phyloP scores from a whole-genome alignment of 2,888 invertebrate species.

The Ryuthela nishihirai region DNA sequence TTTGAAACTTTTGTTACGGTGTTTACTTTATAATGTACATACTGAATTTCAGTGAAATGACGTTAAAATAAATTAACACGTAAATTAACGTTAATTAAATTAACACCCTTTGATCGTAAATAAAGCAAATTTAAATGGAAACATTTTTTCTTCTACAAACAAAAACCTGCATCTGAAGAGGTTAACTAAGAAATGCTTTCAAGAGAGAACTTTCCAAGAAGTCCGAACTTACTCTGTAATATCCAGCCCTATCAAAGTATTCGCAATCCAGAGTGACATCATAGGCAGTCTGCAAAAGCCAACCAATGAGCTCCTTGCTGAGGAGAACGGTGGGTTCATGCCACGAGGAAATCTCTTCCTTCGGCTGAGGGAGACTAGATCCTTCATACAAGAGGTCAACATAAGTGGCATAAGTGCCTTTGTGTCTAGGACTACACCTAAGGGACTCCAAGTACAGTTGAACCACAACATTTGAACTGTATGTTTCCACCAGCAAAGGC shows the following conservation, averaged over 20 bases:
- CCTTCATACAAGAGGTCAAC: slow-evolving; percentile 31
- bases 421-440: slow-evolving; percentile 14
- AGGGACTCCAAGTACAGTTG: slow-evolving; percentile 12
- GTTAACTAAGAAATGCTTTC: not conserved
- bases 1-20: too few relatives aligned
- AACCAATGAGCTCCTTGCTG: slow-evolving; percentile 19
- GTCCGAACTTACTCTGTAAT: slow-evolving; percentile 28
- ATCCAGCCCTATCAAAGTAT: slow-evolving; percentile 33
- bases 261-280: slow-evolving; percentile 32
- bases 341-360: slow-evolving; percentile 6
- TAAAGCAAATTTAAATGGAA: not conserved
- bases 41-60: too few relatives aligned
- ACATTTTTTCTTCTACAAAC: not conserved
- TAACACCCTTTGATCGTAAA: not conserved
- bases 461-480: slow-evolving; percentile 33
- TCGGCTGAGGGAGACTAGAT: not conserved
- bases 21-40: too few relatives aligned
- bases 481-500: slow-evolving; percentile 38
- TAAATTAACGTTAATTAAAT: not conserved
- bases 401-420: slow-evolving; percentile 3
- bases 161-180: not conserved
- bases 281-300: slow-evolving; percentile 23
- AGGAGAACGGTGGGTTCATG: slow-evolving; percentile 16
- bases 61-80: not conserved
- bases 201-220: too few relatives aligned